Conservation (phyloP, 1,140 invertebrate genomes). For the Battus philenor region DNA sequence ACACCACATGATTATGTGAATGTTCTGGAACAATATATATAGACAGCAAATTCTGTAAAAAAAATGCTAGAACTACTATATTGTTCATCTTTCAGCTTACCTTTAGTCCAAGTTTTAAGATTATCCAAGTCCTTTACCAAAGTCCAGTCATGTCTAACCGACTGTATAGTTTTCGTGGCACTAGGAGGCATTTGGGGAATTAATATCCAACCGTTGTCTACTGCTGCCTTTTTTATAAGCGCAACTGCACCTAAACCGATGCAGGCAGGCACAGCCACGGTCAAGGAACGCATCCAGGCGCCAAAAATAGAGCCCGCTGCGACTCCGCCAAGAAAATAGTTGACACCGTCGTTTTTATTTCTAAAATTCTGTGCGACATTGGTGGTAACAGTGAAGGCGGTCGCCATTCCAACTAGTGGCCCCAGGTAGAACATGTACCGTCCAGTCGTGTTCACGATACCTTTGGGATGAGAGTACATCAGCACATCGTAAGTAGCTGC, state of each 20-base stretch:
- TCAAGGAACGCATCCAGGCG: conserved; percentile 66
- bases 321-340: conserved; percentile 78
- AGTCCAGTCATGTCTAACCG: conserved; percentile 50
- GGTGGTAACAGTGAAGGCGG: conserved; percentile 79
- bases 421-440: conserved; percentile 72
- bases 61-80: no score
- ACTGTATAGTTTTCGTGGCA: conserved; percentile 38
- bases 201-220: conserved; percentile 73
- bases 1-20: no score
- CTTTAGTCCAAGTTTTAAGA: conserved; percentile 50
- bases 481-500: conserved; percentile 77
- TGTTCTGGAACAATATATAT: no score
- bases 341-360: conserved; percentile 80
- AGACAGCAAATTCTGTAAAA: no score
- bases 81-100: no score
- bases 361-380: conserved; percentile 78
- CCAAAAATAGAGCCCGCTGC: conserved; percentile 77
- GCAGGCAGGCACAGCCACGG: conserved; percentile 35
- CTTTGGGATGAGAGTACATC: conserved; percentile 77
- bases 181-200: conserved; percentile 45
- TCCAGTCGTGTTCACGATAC: conserved; percentile 43
- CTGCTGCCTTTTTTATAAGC: conserved; percentile 77
- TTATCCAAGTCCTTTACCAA: conserved; percentile 48
- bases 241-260: conserved; percentile 66
- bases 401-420: conserved; percentile 79